Conservation (phyloP, 2,113 vertebrate species). For the Chroicocephalus ridibundus region DNA sequence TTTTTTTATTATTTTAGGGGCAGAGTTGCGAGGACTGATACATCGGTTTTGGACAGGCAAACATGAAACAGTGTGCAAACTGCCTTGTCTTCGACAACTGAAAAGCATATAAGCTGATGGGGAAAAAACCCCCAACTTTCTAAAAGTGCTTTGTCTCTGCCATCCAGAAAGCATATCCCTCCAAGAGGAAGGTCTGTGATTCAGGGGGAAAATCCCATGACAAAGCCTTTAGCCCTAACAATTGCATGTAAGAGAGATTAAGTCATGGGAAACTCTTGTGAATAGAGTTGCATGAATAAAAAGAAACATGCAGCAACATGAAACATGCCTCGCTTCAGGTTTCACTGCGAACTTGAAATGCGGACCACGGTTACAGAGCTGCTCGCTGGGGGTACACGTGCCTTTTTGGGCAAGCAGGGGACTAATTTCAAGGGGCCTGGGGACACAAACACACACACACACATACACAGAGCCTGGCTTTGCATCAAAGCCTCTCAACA, state of each 20-base stretch:
- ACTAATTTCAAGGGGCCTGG: not conserved
- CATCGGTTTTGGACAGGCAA: not conserved
- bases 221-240: slow-evolving; percentile 41
- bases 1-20: not conserved
- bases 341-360: not conserved
- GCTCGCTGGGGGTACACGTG: accelerated
- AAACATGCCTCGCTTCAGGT: not conserved
- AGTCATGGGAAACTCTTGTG: slow-evolving; percentile 49
- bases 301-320: slow-evolving; percentile 61
- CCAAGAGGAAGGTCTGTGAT: slow-evolving; percentile 36
- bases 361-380: accelerated
- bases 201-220: slow-evolving; percentile 60
- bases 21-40: not conserved
- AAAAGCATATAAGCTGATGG: not conserved
- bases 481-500: not conserved
- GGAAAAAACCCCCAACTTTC: not conserved
- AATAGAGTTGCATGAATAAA: slow-evolving; percentile 8
- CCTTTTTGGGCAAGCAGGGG: not conserved
- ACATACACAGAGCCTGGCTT: not conserved
- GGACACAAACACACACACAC: not conserved
- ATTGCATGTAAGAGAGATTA: slow-evolving; percentile 36
- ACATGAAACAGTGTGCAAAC: not conserved
- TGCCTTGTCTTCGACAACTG: not conserved
- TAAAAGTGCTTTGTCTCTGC: not conserved
- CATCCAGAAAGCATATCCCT: not conserved